phyloP scores from a whole-genome alignment of 2,888 invertebrate species.

The Xestia sexstrigata region DNA sequence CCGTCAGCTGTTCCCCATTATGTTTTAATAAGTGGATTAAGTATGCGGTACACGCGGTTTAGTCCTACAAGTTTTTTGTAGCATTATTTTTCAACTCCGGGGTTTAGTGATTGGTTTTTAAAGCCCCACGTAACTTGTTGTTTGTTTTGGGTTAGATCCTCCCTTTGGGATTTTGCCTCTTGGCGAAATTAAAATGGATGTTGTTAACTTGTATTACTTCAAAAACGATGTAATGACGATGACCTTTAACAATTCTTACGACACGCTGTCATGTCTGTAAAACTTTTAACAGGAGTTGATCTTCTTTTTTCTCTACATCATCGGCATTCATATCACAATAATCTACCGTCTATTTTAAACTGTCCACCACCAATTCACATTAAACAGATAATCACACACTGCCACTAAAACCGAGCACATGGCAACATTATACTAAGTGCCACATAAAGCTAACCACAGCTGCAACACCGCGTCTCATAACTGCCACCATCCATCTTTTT shows the following conservation, averaged over 20 bases:
- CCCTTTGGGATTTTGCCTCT: not conserved
- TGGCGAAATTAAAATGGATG: not conserved
- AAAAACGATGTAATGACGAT: not conserved
- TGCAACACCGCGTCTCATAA: constrained; percentile 37
- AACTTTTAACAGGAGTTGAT: not conserved
- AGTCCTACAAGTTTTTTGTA: constrained; percentile 46
- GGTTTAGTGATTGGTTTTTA: constrained; percentile 9
- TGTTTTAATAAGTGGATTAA: constrained; percentile 62
- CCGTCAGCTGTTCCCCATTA: constrained; percentile 67
- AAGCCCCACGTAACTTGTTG: not conserved
- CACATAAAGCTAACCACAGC: constrained; percentile 48
- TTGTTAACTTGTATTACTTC: not conserved
- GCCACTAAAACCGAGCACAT: constrained; percentile 30
- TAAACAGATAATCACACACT: constrained; percentile 31
- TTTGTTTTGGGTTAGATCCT: constrained; percentile 4
- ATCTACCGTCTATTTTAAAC: not conserved
- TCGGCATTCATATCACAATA: not conserved
- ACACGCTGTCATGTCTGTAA: not conserved
- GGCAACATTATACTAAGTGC: constrained; percentile 33
- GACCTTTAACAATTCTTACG: not conserved
- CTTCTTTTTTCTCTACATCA: not conserved
- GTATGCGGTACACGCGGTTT: constrained; percentile 44
- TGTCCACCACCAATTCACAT: constrained; percentile 9
- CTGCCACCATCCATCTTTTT: constrained; percentile 53
- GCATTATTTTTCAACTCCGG: constrained; percentile 19